These are phyloP conservation scores for Struthio camelus DNA, from an alignment of 2,113 vertebrate species.

Conservation along the genomic window DNA sequence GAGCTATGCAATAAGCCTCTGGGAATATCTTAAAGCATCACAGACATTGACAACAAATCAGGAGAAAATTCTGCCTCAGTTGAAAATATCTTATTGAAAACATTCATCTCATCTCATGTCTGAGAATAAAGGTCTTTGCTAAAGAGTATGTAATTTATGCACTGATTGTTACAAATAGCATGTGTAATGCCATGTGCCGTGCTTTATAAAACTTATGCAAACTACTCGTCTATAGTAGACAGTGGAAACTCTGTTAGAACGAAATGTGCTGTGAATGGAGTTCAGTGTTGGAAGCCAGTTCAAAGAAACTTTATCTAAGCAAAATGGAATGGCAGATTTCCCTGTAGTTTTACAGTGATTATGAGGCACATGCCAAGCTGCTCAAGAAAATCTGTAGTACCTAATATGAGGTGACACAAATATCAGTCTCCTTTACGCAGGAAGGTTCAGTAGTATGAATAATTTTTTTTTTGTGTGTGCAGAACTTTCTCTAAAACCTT, in stretches of 20 bases:
- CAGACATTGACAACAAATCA: background rate
- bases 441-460: constrained; percentile 9
- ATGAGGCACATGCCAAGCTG: background rate
- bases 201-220: background rate
- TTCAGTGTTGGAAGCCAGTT: constrained; percentile 40
- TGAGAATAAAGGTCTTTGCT: background rate
- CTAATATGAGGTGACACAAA: constrained; percentile 47
- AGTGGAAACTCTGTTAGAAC: constrained; percentile 20
- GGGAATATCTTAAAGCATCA: background rate
- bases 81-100: background rate
- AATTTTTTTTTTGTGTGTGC: constrained; percentile 12
- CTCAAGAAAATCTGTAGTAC: background rate
- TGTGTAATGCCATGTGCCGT: constrained; percentile 16
- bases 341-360: constrained; percentile 47
- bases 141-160: constrained; percentile 19
- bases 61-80: background rate
- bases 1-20: background rate
- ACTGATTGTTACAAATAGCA: constrained; percentile 23
- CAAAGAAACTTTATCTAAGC: constrained; percentile 60
- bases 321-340: constrained; percentile 49
- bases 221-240: background rate
- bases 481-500: constrained; percentile 11
- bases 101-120: background rate
- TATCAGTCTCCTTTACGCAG: background rate
- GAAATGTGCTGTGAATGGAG: constrained; percentile 8